Evolutionary conservation across 2,113 vertebrate genomes (phyloP).

Genomic region (Brienomyrus brachyistius): DNA sequence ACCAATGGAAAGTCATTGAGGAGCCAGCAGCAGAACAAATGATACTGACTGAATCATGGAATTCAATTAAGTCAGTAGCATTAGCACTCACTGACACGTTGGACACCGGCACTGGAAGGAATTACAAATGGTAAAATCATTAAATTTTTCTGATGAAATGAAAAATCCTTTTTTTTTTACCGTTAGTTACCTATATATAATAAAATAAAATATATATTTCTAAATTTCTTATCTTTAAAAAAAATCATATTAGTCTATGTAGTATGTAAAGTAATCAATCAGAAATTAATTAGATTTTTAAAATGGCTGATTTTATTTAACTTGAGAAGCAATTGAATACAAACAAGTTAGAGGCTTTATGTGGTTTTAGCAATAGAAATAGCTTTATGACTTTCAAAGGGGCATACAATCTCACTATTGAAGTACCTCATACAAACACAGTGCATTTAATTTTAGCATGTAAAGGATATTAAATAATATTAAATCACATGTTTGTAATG

Average conservation of each 20-base stretch:
- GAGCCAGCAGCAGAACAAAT: slow-evolving; percentile 45
- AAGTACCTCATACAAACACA: background rate
- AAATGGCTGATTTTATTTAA: background rate
- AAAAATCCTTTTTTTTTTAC: background rate
- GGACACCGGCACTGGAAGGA: slow-evolving; percentile 22
- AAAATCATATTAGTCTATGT: background rate
- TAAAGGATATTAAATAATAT: background rate
- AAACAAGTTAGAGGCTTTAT: background rate
- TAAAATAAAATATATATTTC: background rate
- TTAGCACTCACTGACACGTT: slow-evolving; percentile 15
- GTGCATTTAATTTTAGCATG: background rate
- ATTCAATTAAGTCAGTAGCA: slow-evolving; percentile 37
- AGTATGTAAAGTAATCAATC: background rate
- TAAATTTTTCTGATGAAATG: background rate
- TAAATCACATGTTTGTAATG: background rate
- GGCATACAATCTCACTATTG: background rate
- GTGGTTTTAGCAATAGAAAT: background rate
- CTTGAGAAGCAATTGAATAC: background rate
- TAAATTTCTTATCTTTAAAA: background rate
- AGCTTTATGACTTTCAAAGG: background rate
- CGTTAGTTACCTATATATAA: background rate
- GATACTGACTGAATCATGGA: slow-evolving; percentile 38
- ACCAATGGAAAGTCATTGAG: slow-evolving; percentile 36
- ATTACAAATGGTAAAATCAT: background rate
- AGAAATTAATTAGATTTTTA: background rate